Evolutionary conservation across 2,113 vertebrate genomes (phyloP).

Genomic region (Labeo catla): DNA sequence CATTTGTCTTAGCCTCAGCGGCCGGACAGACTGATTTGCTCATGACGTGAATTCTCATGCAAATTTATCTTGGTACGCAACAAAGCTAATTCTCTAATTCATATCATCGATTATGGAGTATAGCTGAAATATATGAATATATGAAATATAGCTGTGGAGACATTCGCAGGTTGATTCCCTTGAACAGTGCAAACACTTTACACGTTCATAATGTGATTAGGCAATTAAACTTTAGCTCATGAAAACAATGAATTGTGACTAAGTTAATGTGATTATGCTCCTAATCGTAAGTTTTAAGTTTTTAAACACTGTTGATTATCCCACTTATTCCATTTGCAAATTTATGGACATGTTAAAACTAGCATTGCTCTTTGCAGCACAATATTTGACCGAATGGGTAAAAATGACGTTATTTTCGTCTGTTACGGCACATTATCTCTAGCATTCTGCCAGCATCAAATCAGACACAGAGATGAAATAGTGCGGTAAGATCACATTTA

Average conservation of each 20-base stretch:
- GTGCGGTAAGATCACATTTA: too few relatives aligned
- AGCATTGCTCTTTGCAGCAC: too few relatives aligned
- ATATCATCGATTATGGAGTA: neutral
- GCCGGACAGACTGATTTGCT: conserved; percentile 1
- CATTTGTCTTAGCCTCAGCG: conserved; percentile 21
- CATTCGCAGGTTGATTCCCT: neutral
- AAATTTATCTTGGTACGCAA: neutral
- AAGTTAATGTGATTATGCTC: neutral
- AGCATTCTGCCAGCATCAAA: too few relatives aligned
- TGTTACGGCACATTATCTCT: too few relatives aligned
- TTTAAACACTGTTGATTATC: too few relatives aligned
- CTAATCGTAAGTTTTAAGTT: too few relatives aligned
- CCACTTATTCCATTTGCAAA: too few relatives aligned
- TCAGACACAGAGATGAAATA: too few relatives aligned
- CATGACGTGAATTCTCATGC: neutral
- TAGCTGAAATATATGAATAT: neutral
- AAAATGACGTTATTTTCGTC: too few relatives aligned
- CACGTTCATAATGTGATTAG: neutral
- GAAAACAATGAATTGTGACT: neutral
- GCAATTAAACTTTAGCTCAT: neutral
- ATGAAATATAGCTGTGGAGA: neutral
- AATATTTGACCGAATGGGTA: too few relatives aligned
- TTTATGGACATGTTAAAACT: too few relatives aligned
- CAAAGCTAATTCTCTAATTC: neutral
- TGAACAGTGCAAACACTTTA: neutral